phyloP scores from a whole-genome alignment of 2,113 vertebrate species.

The Erpornis zantholeuca region DNA sequence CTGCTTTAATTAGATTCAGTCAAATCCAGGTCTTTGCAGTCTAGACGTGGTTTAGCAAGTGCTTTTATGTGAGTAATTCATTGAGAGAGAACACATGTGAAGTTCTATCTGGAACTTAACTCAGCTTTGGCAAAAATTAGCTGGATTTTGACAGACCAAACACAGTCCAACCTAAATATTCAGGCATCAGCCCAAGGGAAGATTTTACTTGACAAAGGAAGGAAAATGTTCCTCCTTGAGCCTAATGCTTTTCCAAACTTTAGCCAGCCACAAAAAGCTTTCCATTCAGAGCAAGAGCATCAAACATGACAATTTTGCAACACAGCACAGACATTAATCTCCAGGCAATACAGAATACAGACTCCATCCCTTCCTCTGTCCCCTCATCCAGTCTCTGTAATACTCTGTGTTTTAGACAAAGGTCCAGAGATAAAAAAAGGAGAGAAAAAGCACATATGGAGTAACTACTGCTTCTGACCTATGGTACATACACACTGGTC shows the following conservation, averaged over 20 bases:
- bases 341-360: neutral
- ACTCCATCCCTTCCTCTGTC: neutral
- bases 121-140: neutral
- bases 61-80: slow-evolving; percentile 10
- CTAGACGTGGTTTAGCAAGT: slow-evolving; percentile 59
- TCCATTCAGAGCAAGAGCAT: neutral
- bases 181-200: neutral
- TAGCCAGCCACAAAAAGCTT: neutral
- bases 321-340: neutral
- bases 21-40: slow-evolving; percentile 42
- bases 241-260: neutral
- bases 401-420: neutral
- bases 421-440: neutral
- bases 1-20: slow-evolving; percentile 29
- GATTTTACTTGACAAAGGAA: neutral
- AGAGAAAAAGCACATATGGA: neutral
- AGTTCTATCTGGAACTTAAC: neutral
- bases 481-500: neutral
- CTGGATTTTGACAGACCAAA: neutral
- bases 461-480: neutral
- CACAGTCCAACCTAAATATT: neutral
- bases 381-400: neutral
- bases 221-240: neutral
- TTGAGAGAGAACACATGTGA: neutral
- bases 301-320: neutral